Evolutionary conservation across 2,888 invertebrate genomes (phyloP).

Genomic region (Amiota mariae): DNA sequence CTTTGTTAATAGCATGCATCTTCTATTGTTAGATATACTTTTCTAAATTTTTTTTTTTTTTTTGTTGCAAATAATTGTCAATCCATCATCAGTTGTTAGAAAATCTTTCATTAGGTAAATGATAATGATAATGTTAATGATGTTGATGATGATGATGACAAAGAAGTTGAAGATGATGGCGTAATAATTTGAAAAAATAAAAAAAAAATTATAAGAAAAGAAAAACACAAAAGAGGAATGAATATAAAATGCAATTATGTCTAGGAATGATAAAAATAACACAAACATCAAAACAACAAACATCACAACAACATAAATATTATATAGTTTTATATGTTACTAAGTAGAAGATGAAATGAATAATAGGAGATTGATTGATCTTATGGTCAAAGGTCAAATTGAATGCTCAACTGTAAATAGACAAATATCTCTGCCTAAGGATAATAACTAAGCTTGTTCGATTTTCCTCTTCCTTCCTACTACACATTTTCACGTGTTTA

Average conservation of each 20-base stretch:
- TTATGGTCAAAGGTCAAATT: constrained; percentile 64
- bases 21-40: background rate
- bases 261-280: constrained; percentile 40
- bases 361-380: constrained; percentile 67
- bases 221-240: constrained; percentile 33
- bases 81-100: constrained; percentile 53
- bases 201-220: constrained; percentile 30
- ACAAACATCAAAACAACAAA: constrained; percentile 40
- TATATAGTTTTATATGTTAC: too few relatives aligned
- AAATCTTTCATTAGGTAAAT: constrained; percentile 16
- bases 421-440: constrained; percentile 37
- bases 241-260: constrained; percentile 66
- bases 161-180: constrained; percentile 53
- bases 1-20: too few relatives aligned
- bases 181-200: constrained; percentile 52
- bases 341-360: constrained; percentile 30
- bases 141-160: constrained; percentile 50
- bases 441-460: too few relatives aligned
- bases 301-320: constrained; percentile 40
- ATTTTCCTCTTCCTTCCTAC: too few relatives aligned
- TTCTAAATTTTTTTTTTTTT: constrained; percentile 34
- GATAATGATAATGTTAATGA: too few relatives aligned
- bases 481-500: background rate
- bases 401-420: constrained; percentile 66
- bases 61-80: constrained; percentile 61